Conservation (phyloP, 2,797 vertebrate species). For the Eulemur albifrons region DNA sequence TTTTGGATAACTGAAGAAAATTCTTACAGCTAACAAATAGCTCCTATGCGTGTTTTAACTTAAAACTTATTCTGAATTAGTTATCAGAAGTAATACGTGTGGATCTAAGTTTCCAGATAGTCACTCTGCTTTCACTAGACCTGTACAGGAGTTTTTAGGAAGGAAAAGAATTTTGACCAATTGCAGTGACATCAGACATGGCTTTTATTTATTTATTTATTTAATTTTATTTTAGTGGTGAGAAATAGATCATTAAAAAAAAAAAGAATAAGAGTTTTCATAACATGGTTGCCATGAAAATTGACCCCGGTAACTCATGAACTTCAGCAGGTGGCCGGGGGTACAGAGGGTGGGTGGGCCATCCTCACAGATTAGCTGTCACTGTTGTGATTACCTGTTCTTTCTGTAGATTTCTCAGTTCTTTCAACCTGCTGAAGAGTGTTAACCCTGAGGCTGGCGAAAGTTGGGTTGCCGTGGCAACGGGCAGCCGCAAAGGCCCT, state of each 20-base stretch:
- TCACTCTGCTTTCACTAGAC: neutral
- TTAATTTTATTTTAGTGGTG: neutral
- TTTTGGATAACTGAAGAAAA: neutral
- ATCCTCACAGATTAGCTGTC: neutral
- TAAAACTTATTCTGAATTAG: neutral
- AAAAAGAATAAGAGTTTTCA: neutral
- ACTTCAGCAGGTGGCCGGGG: neutral
- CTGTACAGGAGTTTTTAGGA: neutral
- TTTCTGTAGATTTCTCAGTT: neutral
- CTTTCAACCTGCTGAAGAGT: neutral
- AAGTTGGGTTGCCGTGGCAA: constrained; percentile 35
- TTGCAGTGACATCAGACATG: neutral
- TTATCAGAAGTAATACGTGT: neutral
- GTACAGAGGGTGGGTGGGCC: neutral
- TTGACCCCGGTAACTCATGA: neutral
- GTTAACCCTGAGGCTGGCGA: neutral
- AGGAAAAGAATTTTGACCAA: neutral
- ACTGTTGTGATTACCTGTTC: neutral
- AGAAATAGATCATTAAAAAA: neutral
- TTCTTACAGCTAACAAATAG: neutral
- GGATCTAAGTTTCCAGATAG: neutral
- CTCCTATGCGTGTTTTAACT: neutral
- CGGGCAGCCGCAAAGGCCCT: neutral
- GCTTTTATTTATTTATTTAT: neutral
- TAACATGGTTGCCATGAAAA: neutral